phyloP scores from a whole-genome alignment of 2,888 invertebrate genomes.

The Eugnorisma glareosa region DNA sequence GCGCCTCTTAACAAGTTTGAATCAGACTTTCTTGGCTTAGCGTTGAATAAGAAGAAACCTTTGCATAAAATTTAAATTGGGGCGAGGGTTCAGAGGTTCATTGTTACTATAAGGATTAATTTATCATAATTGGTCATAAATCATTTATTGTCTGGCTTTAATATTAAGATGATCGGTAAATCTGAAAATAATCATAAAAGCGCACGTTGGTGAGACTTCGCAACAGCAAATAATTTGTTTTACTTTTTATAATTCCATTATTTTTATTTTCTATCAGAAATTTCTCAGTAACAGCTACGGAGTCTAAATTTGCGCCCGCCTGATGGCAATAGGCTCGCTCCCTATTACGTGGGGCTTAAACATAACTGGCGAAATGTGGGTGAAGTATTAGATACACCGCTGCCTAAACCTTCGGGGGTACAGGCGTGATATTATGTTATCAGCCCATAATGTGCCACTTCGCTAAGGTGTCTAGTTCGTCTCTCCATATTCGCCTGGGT shows the following conservation, averaged over 20 bases:
- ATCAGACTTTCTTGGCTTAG: slow-evolving; percentile 9
- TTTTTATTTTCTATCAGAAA: too few relatives aligned
- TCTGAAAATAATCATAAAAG: background rate
- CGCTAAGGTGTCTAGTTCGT: background rate
- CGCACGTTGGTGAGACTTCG: background rate
- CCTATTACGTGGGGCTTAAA: too few relatives aligned
- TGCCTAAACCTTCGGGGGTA: too few relatives aligned
- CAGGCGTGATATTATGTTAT: background rate
- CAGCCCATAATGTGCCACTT: background rate
- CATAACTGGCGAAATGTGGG: too few relatives aligned
- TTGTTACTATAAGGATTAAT: background rate
- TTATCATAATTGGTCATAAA: background rate
- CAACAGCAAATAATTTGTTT: background rate
- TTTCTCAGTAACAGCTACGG: too few relatives aligned
- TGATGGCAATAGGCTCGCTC: too few relatives aligned
- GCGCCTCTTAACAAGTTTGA: slow-evolving; percentile 8
- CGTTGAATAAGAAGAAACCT: slow-evolving; percentile 9
- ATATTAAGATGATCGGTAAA: background rate
- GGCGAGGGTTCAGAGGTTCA: background rate
- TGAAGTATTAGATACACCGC: too few relatives aligned
- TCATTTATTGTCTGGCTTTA: background rate
- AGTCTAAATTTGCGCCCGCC: too few relatives aligned
- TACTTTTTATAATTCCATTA: background rate
- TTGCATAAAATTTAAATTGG: slow-evolving; percentile 25
- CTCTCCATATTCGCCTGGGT: background rate